Conservation (phyloP, 2,888 invertebrate genomes). For the Lasioglossum figueresi region DNA sequence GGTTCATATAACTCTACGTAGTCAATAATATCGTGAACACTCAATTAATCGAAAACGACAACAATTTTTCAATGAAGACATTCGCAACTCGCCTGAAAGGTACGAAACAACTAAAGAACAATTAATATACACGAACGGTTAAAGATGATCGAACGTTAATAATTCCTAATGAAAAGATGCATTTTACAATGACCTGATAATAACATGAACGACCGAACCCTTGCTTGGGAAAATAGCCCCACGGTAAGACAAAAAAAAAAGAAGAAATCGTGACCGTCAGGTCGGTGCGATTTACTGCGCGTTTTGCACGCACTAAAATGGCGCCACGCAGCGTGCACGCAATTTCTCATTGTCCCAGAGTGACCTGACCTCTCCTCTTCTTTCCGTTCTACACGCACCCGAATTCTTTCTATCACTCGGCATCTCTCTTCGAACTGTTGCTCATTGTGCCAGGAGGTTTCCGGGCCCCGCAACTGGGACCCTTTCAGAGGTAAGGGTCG, state of each 20-base stretch:
- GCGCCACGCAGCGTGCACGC: slow-evolving; percentile 72
- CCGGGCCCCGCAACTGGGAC: slow-evolving; percentile 39
- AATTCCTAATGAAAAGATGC: background rate
- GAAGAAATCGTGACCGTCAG: background rate
- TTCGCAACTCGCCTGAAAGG: background rate
- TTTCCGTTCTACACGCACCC: slow-evolving; percentile 32
- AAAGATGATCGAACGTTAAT: background rate
- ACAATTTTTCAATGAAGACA: background rate
- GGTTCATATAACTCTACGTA: background rate
- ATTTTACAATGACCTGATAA: background rate
- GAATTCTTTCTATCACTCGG: slow-evolving; percentile 48
- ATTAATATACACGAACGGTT: background rate
- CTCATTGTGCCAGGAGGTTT: slow-evolving; percentile 50
- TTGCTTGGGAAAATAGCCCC: background rate
- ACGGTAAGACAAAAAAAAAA: background rate
- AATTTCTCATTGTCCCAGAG: slow-evolving; percentile 79
- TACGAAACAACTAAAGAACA: background rate
- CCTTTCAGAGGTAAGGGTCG: slow-evolving; percentile 62
- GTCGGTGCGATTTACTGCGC: slow-evolving; percentile 36
- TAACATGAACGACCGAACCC: background rate
- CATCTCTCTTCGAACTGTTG: slow-evolving; percentile 41
- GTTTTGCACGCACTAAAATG: slow-evolving; percentile 72
- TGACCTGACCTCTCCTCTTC: slow-evolving; percentile 63
- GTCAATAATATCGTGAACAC: background rate
- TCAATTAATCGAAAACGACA: background rate